Evolutionary conservation across 2,113 vertebrate species (phyloP).

Genomic region (Cyprinus carpio): DNA sequence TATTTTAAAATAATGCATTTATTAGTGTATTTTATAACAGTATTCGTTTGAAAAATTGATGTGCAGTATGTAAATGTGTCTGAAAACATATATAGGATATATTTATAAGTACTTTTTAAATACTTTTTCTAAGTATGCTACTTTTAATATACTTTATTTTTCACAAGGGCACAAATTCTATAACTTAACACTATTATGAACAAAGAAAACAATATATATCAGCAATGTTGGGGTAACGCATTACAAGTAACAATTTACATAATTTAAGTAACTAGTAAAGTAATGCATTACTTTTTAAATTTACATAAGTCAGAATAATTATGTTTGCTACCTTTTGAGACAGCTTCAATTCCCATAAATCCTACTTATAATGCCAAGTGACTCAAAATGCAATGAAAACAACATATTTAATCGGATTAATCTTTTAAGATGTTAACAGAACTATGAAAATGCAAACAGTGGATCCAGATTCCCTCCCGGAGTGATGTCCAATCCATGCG

Average conservation of each 20-base stretch:
- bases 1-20: too few species aligned
- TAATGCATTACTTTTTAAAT: too few species aligned
- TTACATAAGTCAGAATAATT: background rate
- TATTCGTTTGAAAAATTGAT: too few species aligned
- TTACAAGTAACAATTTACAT: too few species aligned
- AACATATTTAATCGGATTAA: slow-evolving; percentile 25
- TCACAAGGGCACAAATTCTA: background rate
- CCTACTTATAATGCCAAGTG: background rate
- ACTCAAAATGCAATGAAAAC: background rate
- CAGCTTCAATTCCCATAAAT: background rate
- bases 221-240: background rate
- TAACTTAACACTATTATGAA: background rate
- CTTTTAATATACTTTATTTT: background rate
- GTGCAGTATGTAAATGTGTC: background rate
- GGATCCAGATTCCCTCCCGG: slow-evolving; percentile 23
- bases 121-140: background rate
- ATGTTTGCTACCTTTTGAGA: background rate
- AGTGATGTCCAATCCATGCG: background rate
- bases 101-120: background rate
- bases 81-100: background rate
- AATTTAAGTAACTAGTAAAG: too few species aligned
- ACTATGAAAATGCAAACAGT: slow-evolving; percentile 34
- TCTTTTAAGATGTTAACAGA: slow-evolving; percentile 13
- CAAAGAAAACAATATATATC: background rate
- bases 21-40: too few species aligned